Base-by-base conservation (phyloP, 2,797 vertebrate species). In the Pseudochirops corinnae region DNA sequence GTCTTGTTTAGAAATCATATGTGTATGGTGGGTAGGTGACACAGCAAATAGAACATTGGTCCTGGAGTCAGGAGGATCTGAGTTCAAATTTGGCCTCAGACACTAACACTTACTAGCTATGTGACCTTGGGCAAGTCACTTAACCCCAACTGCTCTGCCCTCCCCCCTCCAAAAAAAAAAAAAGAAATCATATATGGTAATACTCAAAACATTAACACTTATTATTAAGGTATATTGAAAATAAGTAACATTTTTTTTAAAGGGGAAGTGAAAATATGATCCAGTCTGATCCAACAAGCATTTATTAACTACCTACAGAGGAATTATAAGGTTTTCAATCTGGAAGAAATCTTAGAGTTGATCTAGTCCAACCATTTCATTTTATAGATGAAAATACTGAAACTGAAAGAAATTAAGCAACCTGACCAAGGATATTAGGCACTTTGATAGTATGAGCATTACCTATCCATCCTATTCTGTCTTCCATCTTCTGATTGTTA, bases 1-100 rank as follows among this genome's bases (percentile, higher is more conserved):
- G 96, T 94, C 16, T 67, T 95, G 94, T 96, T 92, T 16, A 94
- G 96, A 92, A 97, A 95, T 13, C 55, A 16, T 92, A 58, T 82
- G 11, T 58, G 62, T 52, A 5, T 52, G 50, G 50, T 52, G 50
- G 50, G 5, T 52, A 52, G 50, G 50, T 52, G 50, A 52, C 50
- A 52, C 50, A 52, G 50, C 50, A 52, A 52, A 52, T 52, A 2
- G 50, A 52, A 52, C 5, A 52, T 52, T 52, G 50, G 50, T 5
- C 50, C 50, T 52, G 50, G 50, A 52, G 50, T 52, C 50, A 52
- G 50, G 50, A 52, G 50, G 50, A 52, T n/a, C n/a, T n/a, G n/a
- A n/a, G n/a, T n/a, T n/a, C n/a, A n/a, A n/a, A n/a, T n/a, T n/a
- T n/a, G n/a, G n/a, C n/a, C n/a, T n/a, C n/a, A n/a, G n/a, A n/a